Percentiles rank a stretch among this genome's conserved stretches.
Conservation (phyloP, 2,797 vertebrate species). For the Oryzias dopingdopingensis region DNA sequence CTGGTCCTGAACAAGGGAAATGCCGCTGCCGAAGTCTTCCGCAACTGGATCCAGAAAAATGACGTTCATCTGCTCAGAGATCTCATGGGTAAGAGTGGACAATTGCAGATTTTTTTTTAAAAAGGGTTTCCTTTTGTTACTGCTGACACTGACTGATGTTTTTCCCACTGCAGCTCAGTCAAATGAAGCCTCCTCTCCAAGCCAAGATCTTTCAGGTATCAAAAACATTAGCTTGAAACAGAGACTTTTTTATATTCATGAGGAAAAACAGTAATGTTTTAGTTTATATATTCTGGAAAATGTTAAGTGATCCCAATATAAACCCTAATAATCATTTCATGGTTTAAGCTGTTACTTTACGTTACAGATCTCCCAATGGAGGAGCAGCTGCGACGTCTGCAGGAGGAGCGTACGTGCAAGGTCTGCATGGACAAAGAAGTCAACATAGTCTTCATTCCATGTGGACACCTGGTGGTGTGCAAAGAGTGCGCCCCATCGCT, state of each 20-base stretch:
- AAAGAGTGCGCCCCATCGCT: conserved; percentile 95
- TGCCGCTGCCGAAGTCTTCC: conserved; percentile 89
- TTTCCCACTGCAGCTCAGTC: conserved; percentile 77
- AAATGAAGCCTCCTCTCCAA: conserved; percentile 82
- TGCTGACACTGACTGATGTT: conserved; percentile 14
- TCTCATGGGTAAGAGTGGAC: conserved; percentile 83
- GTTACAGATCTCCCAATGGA: conserved; percentile 91
- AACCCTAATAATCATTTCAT: no score
- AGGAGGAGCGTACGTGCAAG: conserved; percentile 97
- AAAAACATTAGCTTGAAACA: conserved; percentile 1
- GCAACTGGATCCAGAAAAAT: conserved; percentile 89
- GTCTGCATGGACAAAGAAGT: conserved; percentile 99
- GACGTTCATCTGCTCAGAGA: conserved; percentile 89
- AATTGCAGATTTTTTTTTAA: no score
- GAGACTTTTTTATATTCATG: background rate
- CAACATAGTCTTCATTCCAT: conserved; percentile 97
- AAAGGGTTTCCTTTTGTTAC: background rate
- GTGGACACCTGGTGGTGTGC: conserved; percentile 96
- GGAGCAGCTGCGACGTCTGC: conserved; percentile 90
- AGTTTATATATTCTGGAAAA: no score
- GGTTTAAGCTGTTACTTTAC: no score
- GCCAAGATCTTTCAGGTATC: conserved; percentile 84
- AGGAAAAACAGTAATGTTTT: no score
- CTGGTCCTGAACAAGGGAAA: conserved; percentile 91
- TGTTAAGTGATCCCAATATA: no score